Base-by-base conservation (phyloP, 2,888 invertebrate genomes). In the Penaeus monodon region DNA sequence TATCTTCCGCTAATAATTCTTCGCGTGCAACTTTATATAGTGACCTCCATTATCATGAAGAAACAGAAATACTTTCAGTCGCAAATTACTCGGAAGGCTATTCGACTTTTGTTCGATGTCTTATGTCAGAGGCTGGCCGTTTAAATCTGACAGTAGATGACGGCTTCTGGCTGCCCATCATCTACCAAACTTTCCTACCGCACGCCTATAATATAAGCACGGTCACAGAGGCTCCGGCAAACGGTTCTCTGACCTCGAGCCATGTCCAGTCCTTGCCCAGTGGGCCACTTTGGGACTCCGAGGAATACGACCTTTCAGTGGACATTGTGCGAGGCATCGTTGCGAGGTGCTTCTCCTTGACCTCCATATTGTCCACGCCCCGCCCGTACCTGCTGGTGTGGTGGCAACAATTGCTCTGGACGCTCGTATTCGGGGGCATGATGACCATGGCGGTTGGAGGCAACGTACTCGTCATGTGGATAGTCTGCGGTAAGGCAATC, bases 401-500 rank as follows among this genome's bases (percentile, higher is more conserved):
- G 88, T 88, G 88, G 88, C 88, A 88, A 49, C 88, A 88, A 65
- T 81, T 77, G 33, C 82, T 88, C 29, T 88, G 88, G 88, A 82
- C 85, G 8, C 78, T 88, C 7, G 85, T 85, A 6, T 85, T 85
- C 76, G 85, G 85, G 6, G 65, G 27, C 44, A 85, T 85, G 88
- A 81, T 88, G 84, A 76, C 81, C 78, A 85, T 85, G 84, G 88
- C 88, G 27, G 85, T 88, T 33, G 88, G 88, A 20, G 88, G 88
- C 38, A 88, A 88, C 73, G 73, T 77, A 20, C 88, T 88, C 70
- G 88, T 88, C 70, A 88, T 88, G 81, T 88, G 88, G 88, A 88
- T 88, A n/a, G 81, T 88, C 29, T 84, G 81, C 24, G 88, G 88
- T 84, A 73, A 81, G 88, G 1, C 14, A 57, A 57, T 17, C 57